Evolutionary conservation across 2,113 vertebrate species (phyloP).

Genomic region (Marcusenius ussheri): DNA sequence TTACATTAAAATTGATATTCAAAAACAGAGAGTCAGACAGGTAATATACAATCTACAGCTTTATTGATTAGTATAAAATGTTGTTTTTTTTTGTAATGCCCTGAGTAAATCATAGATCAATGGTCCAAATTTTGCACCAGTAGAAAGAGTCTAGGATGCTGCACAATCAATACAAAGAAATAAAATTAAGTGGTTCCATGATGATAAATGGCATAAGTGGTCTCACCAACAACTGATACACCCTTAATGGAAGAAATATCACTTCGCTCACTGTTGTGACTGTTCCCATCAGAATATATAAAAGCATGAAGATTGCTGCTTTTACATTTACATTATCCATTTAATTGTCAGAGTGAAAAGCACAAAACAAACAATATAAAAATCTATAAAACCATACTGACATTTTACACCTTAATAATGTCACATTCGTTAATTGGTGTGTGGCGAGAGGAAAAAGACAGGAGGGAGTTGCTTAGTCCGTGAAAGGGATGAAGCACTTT

Average conservation of each 20-base stretch:
- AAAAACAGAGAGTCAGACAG: slow-evolving; percentile 7
- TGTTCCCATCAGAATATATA: neutral
- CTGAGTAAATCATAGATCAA: slow-evolving; percentile 34
- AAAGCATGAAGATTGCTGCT: neutral
- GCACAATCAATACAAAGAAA: slow-evolving; percentile 27
- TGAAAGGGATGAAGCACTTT: too few species aligned
- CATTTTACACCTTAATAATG: neutral
- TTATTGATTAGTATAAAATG: slow-evolving; percentile 31
- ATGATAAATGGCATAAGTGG: slow-evolving; percentile 26
- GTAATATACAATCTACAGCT: slow-evolving; percentile 22
- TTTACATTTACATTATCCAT: neutral
- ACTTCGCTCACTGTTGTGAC: neutral
- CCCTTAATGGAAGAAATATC: slow-evolving; percentile 18
- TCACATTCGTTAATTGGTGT: neutral
- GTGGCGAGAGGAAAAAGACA: too few species aligned
- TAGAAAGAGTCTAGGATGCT: slow-evolving; percentile 6
- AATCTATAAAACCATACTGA: neutral
- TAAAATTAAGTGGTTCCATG: slow-evolving; percentile 5
- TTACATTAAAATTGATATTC: slow-evolving; percentile 4
- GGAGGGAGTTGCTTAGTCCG: too few species aligned
- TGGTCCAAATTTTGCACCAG: slow-evolving; percentile 24
- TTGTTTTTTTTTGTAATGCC: slow-evolving; percentile 31
- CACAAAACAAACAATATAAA: neutral
- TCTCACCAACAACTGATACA: slow-evolving; percentile 13
- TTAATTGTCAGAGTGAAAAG: neutral